Evolutionary conservation across 2,113 vertebrate genomes (phyloP), one percentile per base, ranked within the genome.

Genomic region (Muscicapa adusta): DNA sequence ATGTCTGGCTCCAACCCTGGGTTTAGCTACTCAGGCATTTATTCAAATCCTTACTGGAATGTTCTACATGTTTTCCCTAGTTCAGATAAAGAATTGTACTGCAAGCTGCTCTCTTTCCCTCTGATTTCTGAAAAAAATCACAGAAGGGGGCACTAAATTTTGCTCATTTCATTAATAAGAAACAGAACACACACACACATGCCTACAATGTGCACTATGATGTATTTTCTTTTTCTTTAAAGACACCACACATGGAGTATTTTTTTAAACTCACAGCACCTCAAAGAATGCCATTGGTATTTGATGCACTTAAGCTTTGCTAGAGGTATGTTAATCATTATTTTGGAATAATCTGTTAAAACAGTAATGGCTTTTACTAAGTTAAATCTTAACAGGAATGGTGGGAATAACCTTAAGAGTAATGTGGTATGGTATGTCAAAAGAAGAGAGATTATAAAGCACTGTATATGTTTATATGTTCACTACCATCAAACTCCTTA

Each of bases 341-440:
- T 85, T 94, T 86, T 73, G 34, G 42, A 83, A 92, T 38, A 47
- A 85, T 66, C 67, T 92, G 74, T 72, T 93, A 85, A 74, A 88
- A 65, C 56, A 73, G 26, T 18, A 83, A 91, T 28, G 54, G 47
- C 75, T 91, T 93, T 95, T 83, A 79, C 78, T 18, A 76, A 88
- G 94, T 95, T 96, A 94, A 96, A 86, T 50, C 63, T 95, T 93
- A 96, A 95, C 89, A 72, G n/a, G 75, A 77, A 92, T 11, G 62
- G 86, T 88, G 75, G 75, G 71, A 93, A 93, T 42, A 58, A 73
- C 58, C 50, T 77, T 16, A 94, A 94, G 42, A 51, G 81, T 73
- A 85, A 77, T 12, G 28, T 48, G 22, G 38, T 36, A 22, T 23
- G 65, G 65, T 47, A 80, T 63, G 33, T 67, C 42, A 66, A 62